Percentiles rank a stretch among this genome's conserved stretches.
Conservation (phyloP, 2,888 invertebrate species). For the Ornithoptera alexandrae region DNA sequence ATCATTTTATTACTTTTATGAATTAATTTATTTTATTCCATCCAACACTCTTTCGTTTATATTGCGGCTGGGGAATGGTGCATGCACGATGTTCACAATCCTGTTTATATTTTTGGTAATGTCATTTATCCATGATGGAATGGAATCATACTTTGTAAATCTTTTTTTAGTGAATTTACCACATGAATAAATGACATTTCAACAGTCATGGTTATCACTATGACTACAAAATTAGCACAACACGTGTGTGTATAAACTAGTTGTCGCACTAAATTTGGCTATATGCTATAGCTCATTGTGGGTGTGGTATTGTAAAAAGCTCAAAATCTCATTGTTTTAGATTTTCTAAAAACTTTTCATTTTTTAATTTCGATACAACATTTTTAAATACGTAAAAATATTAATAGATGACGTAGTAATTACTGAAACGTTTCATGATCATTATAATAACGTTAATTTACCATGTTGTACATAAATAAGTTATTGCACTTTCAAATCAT, state of each 20-base stretch:
- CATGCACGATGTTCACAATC: constrained; percentile 48
- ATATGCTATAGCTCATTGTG: constrained; percentile 18
- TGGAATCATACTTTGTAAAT: not conserved
- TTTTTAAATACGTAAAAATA: not conserved
- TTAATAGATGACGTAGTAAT: not conserved
- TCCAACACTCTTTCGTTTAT: constrained; percentile 72
- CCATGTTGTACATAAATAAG: constrained; percentile 6
- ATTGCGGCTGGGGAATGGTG: constrained; percentile 79
- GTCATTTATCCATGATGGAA: constrained; percentile 39
- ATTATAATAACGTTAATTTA: constrained; percentile 12
- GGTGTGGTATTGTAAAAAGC: constrained; percentile 1
- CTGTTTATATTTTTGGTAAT: constrained; percentile 37
- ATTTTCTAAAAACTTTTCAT: not conserved
- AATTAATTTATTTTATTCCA: constrained; percentile 64
- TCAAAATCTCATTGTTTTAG: not conserved
- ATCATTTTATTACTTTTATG: constrained; percentile 55
- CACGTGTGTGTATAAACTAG: constrained; percentile 10
- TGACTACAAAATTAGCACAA: constrained; percentile 13
- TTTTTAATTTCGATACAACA: not conserved
- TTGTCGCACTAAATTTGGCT: constrained; percentile 25
- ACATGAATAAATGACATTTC: constrained; percentile 23
- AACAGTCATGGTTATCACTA: constrained; percentile 1
- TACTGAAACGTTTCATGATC: not conserved
- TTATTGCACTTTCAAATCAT: not conserved
- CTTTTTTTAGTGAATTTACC: not conserved